Conservation (phyloP, 1,140 invertebrate genomes). For the Leptopilina clavipes region DNA sequence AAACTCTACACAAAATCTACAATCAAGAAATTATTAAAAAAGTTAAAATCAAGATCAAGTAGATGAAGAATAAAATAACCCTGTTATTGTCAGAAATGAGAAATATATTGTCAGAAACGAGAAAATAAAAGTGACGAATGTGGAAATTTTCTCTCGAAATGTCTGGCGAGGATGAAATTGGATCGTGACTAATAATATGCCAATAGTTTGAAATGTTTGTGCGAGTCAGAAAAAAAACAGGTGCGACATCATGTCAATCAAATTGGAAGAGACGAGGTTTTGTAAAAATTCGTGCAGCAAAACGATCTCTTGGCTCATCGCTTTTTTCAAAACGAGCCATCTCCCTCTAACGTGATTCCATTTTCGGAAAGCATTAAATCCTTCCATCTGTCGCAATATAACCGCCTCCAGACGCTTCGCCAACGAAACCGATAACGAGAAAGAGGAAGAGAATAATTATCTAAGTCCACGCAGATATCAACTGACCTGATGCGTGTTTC, state of each 20-base stretch:
- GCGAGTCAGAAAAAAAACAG: conserved; percentile 6
- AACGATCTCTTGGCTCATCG: neutral
- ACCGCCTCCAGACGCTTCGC: neutral
- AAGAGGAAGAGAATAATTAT: conserved; percentile 3
- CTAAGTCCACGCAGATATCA: conserved; percentile 4
- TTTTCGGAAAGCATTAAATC: conserved; percentile 2
- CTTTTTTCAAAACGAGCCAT: neutral
- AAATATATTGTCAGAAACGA: neutral
- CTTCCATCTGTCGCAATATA: neutral
- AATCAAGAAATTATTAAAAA: no score
- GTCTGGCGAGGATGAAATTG: neutral
- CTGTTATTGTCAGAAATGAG: no score
- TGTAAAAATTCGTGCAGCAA: conserved; percentile 18
- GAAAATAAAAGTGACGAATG: neutral
- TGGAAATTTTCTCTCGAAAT: neutral
- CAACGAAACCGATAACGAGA: neutral
- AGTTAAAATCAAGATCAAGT: no score
- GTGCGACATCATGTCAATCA: conserved; percentile 16
- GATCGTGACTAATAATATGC: neutral
- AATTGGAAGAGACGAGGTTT: neutral
- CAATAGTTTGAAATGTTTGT: neutral
- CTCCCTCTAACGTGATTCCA: conserved; percentile 1
- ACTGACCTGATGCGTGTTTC: neutral
- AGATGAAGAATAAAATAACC: no score
- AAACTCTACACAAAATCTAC: no score